phyloP scores from a whole-genome alignment of 1,140 invertebrate species.

The Macrostomum lignano region DNA sequence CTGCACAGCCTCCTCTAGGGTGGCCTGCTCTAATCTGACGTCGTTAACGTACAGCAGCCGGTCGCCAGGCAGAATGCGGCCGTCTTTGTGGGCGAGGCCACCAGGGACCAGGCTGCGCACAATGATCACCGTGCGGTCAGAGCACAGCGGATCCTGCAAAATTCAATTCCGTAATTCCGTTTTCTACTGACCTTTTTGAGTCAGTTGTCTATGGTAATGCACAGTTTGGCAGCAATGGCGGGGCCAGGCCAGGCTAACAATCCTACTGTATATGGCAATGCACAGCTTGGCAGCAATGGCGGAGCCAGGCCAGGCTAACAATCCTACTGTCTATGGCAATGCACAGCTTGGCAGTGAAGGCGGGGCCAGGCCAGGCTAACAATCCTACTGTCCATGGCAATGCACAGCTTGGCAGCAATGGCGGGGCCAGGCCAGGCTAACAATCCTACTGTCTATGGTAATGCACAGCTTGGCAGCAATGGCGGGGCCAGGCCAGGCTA shows the following conservation, averaged over 20 bases:
- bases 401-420: no score
- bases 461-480: no score
- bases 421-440: no score
- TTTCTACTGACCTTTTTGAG: background rate
- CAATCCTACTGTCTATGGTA: no score
- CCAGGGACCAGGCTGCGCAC: constrained; percentile 87
- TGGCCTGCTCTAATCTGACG: constrained; percentile 66
- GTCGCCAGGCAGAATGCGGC: constrained; percentile 79
- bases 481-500: no score
- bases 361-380: no score
- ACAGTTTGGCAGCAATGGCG: no score
- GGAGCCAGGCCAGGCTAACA: no score
- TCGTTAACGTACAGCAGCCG: constrained; percentile 83
- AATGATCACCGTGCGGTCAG: constrained; percentile 56
- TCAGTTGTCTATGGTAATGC: background rate
- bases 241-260: background rate
- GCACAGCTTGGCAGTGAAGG: no score
- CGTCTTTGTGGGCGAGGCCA: constrained; percentile 73
- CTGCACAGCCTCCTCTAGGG: constrained; percentile 75
- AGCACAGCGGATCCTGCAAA: constrained; percentile 23
- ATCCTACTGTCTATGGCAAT: no score
- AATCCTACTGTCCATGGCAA: no score
- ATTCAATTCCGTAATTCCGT: background rate
- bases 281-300: no score
- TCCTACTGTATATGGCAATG: background rate